Evolutionary conservation across 2,113 vertebrate species (phyloP).

Genomic region (human (Homo sapiens)): GRCh38 chrX:64163501-64164000

Average conservation of each 20-base stretch:
- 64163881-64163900: neutral
- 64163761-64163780: neutral
- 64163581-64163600: neutral
- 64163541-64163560: neutral
- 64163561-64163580: neutral
- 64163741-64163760: neutral
- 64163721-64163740: neutral
- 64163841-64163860: neutral
- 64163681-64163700: too few relatives aligned
- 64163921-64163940: neutral
- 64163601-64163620: neutral
- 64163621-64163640: neutral
- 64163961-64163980: neutral
- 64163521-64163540: neutral
- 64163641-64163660: neutral
- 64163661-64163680: neutral
- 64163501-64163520: neutral
- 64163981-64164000: neutral
- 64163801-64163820: neutral
- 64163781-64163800: neutral
- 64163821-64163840: neutral
- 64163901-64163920: neutral
- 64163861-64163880: neutral
- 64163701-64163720: too few relatives aligned
- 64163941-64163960: neutral